Evolutionary conservation across 1,140 invertebrate genomes (phyloP), one percentile per base, ranked within the genome.

Genomic region (Leptinotarsa defecta): DNA sequence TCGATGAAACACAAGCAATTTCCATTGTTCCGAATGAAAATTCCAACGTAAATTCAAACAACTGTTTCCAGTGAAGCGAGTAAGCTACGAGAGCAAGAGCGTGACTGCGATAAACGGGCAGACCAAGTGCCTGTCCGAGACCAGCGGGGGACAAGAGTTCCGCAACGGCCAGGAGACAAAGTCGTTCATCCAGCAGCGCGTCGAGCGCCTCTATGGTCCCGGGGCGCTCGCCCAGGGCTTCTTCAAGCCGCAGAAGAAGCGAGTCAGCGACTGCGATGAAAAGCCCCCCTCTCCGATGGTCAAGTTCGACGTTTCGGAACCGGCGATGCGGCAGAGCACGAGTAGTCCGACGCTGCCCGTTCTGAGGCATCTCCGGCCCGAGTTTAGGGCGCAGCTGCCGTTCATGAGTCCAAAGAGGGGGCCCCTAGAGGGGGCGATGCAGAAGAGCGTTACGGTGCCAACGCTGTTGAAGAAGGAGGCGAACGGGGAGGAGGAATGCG

Each of bases 141-240:
- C 77, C 27, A 73, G 74, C 2, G 71, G 79, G 73, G 79, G 71
- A 24, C 76, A 79, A 74, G 79, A 81, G 83, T 85, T 49, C 83
- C 72, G 84, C 11, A 83, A 83, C 70, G 71, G 80, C 24, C 84
- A 79, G 17, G 89, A 90, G 65, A 90, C 90, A 79, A 93, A 92
- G 81, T 96, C 94, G 48, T 94, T 96, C 77, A 95, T 97, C 48
- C 92, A 96, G 83, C 94, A 96, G 83, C 88, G 94, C 52, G 94
- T 96, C 1, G 95, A 96, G 82, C 88, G 94, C 74, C 85, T 96
- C 0, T 96, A 96, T 84, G 95, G 95, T 0, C 93, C 94, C 1
- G 93, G 94, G 27, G 94, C 94, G 15, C 82, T 95, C 8, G 93
- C 93, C 3, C 93, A 94, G 83, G 93, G 93, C 8, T 95, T 95